These are phyloP conservation scores for Merluccius polli DNA, from an alignment of 2,797 vertebrate genomes.

Conservation along the genomic window DNA sequence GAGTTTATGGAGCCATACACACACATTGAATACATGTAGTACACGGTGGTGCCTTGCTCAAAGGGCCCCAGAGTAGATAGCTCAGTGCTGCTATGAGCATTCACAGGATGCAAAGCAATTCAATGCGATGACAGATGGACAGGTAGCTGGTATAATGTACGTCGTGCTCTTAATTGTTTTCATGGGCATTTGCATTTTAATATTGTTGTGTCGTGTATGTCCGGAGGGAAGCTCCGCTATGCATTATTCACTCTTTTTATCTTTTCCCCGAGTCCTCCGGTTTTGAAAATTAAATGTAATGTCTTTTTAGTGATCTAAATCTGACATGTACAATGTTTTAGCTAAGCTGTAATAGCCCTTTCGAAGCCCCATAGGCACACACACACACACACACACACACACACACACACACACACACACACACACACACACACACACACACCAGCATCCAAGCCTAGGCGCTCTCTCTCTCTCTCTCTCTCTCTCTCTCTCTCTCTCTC, in stretches of 20 bases:
- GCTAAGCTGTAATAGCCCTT: not conserved
- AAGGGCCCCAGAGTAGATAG: too few species aligned
- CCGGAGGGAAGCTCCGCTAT: not conserved
- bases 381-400: slow-evolving; percentile 1
- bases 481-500: not conserved
- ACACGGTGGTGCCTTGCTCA: too few species aligned
- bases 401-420: not conserved
- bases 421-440: not conserved
- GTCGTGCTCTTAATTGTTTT: not conserved
- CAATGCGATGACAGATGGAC: not conserved
- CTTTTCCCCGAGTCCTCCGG: not conserved
- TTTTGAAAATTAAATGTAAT: not conserved
- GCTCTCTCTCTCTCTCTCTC: not conserved
- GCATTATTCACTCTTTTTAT: not conserved
- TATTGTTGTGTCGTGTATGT: not conserved
- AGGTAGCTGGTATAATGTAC: not conserved
- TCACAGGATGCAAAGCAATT: too few species aligned
- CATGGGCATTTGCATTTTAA: not conserved
- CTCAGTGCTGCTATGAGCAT: too few species aligned
- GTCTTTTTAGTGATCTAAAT: not conserved
- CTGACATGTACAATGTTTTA: not conserved
- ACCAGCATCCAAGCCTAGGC: not conserved
- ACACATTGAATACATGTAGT: not conserved
- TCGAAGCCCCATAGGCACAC: not conserved
- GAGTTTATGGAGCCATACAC: not conserved